These are phyloP conservation scores for Psittacara wagleri DNA, from an alignment of 2,113 vertebrate species.

Conservation along the genomic window DNA sequence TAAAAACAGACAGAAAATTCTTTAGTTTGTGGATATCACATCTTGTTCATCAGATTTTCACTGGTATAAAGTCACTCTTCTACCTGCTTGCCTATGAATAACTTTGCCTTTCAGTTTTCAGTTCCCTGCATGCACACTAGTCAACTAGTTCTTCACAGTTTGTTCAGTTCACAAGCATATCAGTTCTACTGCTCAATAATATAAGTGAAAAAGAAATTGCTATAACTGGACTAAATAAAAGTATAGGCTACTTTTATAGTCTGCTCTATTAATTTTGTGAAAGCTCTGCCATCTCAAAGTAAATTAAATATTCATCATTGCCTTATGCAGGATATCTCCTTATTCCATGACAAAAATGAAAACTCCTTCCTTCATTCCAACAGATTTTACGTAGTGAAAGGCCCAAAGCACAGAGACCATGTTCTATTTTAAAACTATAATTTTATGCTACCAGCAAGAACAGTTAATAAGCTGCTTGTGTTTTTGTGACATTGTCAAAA, in stretches of 20 bases:
- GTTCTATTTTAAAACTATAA: conserved; percentile 16
- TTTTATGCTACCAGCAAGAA: conserved; percentile 35
- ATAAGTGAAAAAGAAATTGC: neutral
- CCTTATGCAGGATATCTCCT: neutral
- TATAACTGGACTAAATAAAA: neutral
- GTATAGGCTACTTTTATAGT: neutral
- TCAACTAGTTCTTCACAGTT: neutral
- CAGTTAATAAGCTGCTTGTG: conserved; percentile 40
- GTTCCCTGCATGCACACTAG: neutral
- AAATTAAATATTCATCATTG: neutral
- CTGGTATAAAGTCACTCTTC: neutral
- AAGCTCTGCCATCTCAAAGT: neutral
- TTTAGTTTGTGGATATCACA: neutral
- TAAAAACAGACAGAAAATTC: neutral
- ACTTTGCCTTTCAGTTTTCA: neutral
- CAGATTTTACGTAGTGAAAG: conserved; percentile 1
- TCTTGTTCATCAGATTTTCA: neutral
- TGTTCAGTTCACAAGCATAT: neutral
- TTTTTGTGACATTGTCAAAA: conserved; percentile 20
- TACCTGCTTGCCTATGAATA: neutral
- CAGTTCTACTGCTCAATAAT: neutral
- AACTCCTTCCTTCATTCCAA: conserved; percentile 15
- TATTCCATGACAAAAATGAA: conserved; percentile 16
- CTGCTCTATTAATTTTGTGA: neutral
- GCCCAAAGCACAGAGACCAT: neutral